phyloP scores from a whole-genome alignment of 2,113 vertebrate genomes.

The Cathartes aura region DNA sequence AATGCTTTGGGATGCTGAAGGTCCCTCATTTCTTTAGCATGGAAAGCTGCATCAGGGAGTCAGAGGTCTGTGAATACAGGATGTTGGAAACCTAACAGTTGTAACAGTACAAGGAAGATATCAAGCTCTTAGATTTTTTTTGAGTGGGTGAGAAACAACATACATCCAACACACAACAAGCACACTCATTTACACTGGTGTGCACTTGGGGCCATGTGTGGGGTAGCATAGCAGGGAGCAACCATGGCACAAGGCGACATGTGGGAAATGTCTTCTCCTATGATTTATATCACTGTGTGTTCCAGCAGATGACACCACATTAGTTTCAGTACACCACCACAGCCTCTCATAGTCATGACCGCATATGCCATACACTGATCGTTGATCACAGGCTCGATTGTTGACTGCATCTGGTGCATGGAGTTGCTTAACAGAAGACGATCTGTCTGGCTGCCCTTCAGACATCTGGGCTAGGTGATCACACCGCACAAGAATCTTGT shows the following conservation, averaged over 20 bases:
- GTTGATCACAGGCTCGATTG: fast-evolving
- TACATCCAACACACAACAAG: background rate
- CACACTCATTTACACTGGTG: background rate
- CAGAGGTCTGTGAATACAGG: background rate
- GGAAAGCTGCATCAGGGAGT: background rate
- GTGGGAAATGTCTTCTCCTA: background rate
- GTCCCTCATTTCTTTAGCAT: background rate
- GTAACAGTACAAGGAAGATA: background rate
- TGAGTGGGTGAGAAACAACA: background rate
- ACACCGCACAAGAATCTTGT: background rate
- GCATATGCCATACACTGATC: background rate
- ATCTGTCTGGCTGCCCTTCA: background rate
- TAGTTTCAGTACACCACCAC: background rate
- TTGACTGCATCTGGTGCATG: background rate
- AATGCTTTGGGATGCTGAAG: background rate
- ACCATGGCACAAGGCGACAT: background rate
- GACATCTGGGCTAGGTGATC: background rate
- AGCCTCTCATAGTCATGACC: background rate
- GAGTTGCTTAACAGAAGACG: background rate
- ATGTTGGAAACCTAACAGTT: background rate
- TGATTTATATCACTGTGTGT: background rate
- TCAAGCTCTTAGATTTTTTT: background rate
- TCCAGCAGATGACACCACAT: background rate
- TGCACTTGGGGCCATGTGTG: fast-evolving
- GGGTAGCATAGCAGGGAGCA: background rate